These are phyloP conservation scores for Acanthisitta chloris DNA, from an alignment of 2,113 vertebrate species.

Conservation along the genomic window DNA sequence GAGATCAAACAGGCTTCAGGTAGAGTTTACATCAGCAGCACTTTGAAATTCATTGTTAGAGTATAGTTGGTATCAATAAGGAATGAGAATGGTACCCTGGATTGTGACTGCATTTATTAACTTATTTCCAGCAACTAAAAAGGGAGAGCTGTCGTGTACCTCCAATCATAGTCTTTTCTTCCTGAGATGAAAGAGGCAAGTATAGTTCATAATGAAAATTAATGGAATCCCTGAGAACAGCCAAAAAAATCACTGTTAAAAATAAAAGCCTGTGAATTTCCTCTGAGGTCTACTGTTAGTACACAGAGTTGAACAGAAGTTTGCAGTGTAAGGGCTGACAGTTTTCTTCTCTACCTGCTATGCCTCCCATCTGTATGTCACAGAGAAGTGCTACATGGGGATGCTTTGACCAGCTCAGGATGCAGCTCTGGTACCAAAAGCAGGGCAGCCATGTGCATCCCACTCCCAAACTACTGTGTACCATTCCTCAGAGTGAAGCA, in stretches of 20 bases:
- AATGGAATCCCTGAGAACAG: constrained; percentile 27
- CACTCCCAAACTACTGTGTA: fast-evolving
- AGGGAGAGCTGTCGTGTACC: not conserved
- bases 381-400: fast-evolving
- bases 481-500: not conserved
- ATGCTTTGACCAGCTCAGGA: not conserved
- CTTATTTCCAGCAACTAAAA: constrained; percentile 57
- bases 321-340: not conserved
- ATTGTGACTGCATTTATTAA: constrained; percentile 69
- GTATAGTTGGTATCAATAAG: constrained; percentile 60
- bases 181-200: constrained; percentile 35
- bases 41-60: constrained; percentile 75
- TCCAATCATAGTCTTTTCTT: constrained; percentile 33
- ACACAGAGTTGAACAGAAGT: not conserved
- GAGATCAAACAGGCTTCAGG: constrained; percentile 72
- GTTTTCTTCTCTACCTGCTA: not conserved
- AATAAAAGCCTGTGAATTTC: constrained; percentile 16
- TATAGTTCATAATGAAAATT: constrained; percentile 46
- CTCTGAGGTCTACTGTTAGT: not conserved
- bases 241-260: not conserved
- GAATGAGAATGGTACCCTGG: constrained; percentile 62
- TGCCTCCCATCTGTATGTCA: not conserved
- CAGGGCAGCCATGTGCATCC: not conserved
- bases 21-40: constrained; percentile 71
- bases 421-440: not conserved